phyloP scores from a whole-genome alignment of 2,888 invertebrate genomes.

The Ceramica pisi region DNA sequence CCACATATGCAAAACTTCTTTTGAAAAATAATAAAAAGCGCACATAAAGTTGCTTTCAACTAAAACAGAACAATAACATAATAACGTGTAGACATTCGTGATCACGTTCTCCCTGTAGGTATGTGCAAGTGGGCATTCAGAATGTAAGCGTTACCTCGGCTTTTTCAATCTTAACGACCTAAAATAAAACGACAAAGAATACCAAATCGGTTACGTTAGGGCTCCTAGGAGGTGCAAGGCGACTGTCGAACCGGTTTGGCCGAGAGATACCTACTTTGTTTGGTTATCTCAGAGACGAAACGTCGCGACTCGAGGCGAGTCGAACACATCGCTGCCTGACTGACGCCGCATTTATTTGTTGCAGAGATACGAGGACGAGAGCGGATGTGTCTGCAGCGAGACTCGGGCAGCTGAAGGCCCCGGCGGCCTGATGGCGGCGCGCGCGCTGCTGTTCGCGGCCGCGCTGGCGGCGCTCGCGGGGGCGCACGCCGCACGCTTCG shows the following conservation, averaged over 20 bases:
- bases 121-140: conserved; percentile 68
- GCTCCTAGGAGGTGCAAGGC: conserved; percentile 82
- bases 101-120: conserved; percentile 70
- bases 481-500: conserved; percentile 81
- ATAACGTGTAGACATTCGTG: conserved; percentile 59
- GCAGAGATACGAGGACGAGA: conserved; percentile 77
- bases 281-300: conserved; percentile 79
- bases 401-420: conserved; percentile 82
- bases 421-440: conserved; percentile 85
- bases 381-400: conserved; percentile 81
- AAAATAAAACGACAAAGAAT: conserved; percentile 84
- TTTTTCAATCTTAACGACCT: conserved; percentile 77
- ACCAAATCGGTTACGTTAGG: conserved; percentile 85
- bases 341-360: conserved; percentile 76
- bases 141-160: conserved; percentile 68
- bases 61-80: conserved; percentile 45
- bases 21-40: conserved; percentile 34
- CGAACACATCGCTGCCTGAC: conserved; percentile 70
- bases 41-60: conserved; percentile 39
- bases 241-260: conserved; percentile 84
- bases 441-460: conserved; percentile 81
- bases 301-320: conserved; percentile 73
- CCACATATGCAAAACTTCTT: conserved; percentile 4
- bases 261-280: conserved; percentile 84
- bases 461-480: conserved; percentile 78